Evolutionary conservation across 2,888 invertebrate species (phyloP).

Genomic region (Xanthia togata): DNA sequence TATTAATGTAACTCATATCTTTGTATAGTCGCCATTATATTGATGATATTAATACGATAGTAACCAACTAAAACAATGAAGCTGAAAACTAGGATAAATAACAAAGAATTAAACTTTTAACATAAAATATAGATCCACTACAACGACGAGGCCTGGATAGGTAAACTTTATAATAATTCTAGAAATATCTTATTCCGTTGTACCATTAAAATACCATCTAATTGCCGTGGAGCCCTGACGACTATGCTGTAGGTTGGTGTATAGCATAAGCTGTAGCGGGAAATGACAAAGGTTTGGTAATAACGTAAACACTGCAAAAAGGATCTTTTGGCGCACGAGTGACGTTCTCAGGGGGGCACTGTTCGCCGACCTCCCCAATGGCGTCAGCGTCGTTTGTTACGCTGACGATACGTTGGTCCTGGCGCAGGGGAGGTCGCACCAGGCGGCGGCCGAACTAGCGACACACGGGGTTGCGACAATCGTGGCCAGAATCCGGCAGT

Average conservation of each 20-base stretch:
- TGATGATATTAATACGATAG: neutral
- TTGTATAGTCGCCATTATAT: neutral
- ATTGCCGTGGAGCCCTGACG: constrained; percentile 64
- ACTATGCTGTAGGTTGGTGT: constrained; percentile 29
- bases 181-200: constrained; percentile 61
- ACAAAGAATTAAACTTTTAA: neutral
- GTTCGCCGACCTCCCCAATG: no score
- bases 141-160: constrained; percentile 12
- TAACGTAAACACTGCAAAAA: no score
- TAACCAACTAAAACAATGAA: neutral
- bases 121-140: neutral
- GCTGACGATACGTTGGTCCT: no score
- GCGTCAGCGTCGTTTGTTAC: no score
- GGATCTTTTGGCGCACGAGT: no score
- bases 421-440: no score
- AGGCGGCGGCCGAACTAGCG: no score
- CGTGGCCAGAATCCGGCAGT: no score
- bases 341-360: no score
- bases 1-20: neutral
- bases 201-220: constrained; percentile 68
- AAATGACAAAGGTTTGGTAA: neutral
- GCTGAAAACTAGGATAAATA: neutral
- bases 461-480: no score
- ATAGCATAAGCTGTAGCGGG: constrained; percentile 22
- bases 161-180: constrained; percentile 60